Evolutionary conservation across 2,888 invertebrate species (phyloP), one percentile per base, ranked within the genome.

Genomic region (Scaptomyza caliginosa): DNA sequence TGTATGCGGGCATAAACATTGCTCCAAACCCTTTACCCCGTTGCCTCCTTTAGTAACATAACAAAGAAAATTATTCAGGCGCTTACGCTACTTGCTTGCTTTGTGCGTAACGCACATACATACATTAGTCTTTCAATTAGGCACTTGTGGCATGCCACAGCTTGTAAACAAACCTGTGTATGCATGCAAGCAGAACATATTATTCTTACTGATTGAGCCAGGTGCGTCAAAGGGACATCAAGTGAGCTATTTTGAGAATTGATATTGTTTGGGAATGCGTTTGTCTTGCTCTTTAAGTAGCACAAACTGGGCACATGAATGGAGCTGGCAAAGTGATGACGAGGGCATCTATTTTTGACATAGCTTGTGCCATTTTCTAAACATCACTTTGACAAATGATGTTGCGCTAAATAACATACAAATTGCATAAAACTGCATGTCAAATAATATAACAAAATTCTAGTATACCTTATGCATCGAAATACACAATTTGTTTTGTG

Each of bases 41-140:
- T 3, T 34, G 34, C 34, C 8, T 16, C 3, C 16, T 34, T 16
- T 13, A 13, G 11, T 32, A 40, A 26, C 16, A 11, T 11, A 72
- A 74, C 74, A 77, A 80, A 65, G 68, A 74, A 67, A 68, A 65
- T 56, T 68, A 80, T 68, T 71, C 66, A 74, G 66, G 54, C 65
- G 45, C 59, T 38, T 30, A 30, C 23, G 43, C 42, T 40, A 43
- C 8, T 62, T 2, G n/a, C 32, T 28, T 50, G 43, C 13, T 39
- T 39, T 26, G 51, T 63, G 28, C 38, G 60, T 36, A 19, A 28
- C 19, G 32, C 24, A 52, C 17, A 51, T 34, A 23, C 26, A 32
- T 8, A 26, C 7, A 55, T 55, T 50, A 36, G 57, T 55, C 67
- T 62, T 50, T 72, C 71, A 67, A 54, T 56, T 58, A 59, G 59